Percentiles rank a stretch among this genome's conserved stretches.
Evolutionary conservation across 1,140 invertebrate genomes (phyloP).

Genomic region (Macrotrachela quadricornifera): DNA sequence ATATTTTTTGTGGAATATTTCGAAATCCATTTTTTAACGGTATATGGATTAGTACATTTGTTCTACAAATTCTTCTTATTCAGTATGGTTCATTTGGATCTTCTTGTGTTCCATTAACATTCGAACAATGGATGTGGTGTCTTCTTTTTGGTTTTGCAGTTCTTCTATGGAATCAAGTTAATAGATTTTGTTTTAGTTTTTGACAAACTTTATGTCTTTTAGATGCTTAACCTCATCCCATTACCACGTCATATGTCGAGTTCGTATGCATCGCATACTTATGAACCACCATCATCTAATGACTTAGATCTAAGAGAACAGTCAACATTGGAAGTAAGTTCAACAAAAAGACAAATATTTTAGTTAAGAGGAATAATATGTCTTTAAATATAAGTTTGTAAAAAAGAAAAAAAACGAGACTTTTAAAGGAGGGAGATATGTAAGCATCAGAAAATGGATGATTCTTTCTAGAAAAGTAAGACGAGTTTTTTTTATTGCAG

Average conservation of each 20-base stretch:
- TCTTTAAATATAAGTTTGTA: conserved; percentile 80
- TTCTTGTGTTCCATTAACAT: conserved; percentile 59
- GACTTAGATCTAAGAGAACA: too few species aligned
- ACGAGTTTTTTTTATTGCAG: too few species aligned
- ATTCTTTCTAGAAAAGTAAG: too few species aligned
- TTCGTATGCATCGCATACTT: too few species aligned
- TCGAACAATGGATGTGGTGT: conserved; percentile 98
- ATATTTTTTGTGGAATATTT: conserved; percentile 70
- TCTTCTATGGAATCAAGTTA: conserved; percentile 82
- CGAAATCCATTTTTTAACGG: conserved; percentile 93
- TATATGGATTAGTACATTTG: conserved; percentile 82
- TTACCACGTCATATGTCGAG: too few species aligned
- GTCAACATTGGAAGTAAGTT: conserved; percentile 39
- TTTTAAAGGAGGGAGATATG: too few species aligned
- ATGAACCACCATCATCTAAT: too few species aligned
- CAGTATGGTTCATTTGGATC: conserved; percentile 91
- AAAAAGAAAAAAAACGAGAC: too few species aligned
- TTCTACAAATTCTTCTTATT: conserved; percentile 75
- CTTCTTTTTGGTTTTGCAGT: conserved; percentile 83
- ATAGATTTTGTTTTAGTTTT: not conserved
- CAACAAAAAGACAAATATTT: conserved; percentile 67
- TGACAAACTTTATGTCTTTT: too few species aligned
- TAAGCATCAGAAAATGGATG: too few species aligned
- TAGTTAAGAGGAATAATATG: conserved; percentile 94
- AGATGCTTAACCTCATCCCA: too few species aligned